Evolutionary conservation across 1,140 invertebrate species (phyloP).

Genomic region (Brachionus plicatilis): DNA sequence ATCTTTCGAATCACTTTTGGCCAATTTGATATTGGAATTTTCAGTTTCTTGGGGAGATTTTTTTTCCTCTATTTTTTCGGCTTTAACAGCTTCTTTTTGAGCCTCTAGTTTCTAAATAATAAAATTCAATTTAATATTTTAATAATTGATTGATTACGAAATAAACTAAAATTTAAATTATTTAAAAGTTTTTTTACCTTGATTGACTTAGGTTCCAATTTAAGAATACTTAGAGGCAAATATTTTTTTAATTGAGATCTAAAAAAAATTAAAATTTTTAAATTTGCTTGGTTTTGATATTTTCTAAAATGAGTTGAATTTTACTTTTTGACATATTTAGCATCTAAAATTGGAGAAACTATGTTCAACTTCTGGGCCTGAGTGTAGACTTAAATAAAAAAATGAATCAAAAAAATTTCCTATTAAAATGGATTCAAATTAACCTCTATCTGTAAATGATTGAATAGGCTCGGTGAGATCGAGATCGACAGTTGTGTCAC

Average conservation of each 20-base stretch:
- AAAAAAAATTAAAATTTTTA: not conserved
- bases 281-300: not conserved
- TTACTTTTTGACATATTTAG: slow-evolving; percentile 38
- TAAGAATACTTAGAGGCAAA: slow-evolving; percentile 22
- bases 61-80: not conserved
- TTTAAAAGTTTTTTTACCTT: not conserved
- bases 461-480: slow-evolving; percentile 38
- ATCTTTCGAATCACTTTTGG: slow-evolving; percentile 30
- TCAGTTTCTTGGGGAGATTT: not conserved
- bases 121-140: not conserved
- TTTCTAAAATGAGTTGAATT: not conserved
- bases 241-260: slow-evolving; percentile 36
- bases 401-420: not conserved
- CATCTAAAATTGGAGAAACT: not conserved
- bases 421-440: not conserved
- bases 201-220: not conserved
- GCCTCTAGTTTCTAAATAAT: not conserved
- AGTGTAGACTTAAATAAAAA: not conserved
- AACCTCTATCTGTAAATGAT: slow-evolving; percentile 29
- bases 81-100: not conserved
- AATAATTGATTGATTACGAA: not conserved
- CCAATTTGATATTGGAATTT: slow-evolving; percentile 4
- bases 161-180: not conserved
- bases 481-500: slow-evolving; percentile 16
- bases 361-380: slow-evolving; percentile 39